Evolutionary conservation across 2,797 vertebrate genomes (phyloP), one percentile per base, ranked within the genome.

Genomic region (Neostethus bicornis): DNA sequence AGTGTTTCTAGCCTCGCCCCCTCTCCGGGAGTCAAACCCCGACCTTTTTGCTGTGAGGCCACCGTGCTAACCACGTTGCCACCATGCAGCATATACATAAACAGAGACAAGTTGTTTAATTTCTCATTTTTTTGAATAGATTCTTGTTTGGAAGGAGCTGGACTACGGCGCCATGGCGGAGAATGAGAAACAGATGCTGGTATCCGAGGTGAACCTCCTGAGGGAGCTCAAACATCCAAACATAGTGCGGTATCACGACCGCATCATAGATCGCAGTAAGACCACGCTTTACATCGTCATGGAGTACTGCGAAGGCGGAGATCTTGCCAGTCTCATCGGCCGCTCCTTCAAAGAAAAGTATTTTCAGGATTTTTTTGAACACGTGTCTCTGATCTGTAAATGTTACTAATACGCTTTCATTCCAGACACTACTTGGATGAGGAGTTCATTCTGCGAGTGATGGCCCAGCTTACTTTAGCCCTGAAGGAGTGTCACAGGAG

Each of bases 71-170:
- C n/a, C n/a, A n/a, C n/a, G n/a, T n/a, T n/a, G n/a, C n/a, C n/a
- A n/a, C n/a, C n/a, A n/a, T n/a, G n/a, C n/a, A n/a, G n/a, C n/a
- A n/a, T n/a, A n/a, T n/a, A n/a, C n/a, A n/a, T n/a, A n/a, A n/a
- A n/a, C n/a, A n/a, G n/a, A n/a, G n/a, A n/a, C n/a, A n/a, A n/a
- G n/a, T n/a, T n/a, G n/a, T n/a, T n/a, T n/a, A n/a, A n/a, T n/a
- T n/a, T n/a, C n/a, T n/a, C n/a, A n/a, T n/a, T n/a, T 26, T 1
- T 26, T 13, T 19, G 23, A n/a, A n/a, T 43, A 99, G 97, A 70
- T 96, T 38, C 86, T 98, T 1, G 96, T 99, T 42, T 99, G 97
- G 97, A 99, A 99, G 75, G 95, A 97, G 74, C 88, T 99, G 31
- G 95, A 99, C 75, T 99, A 99, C 0, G 96, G 97, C 26, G 85